Evolutionary conservation across 2,888 invertebrate species (phyloP), one percentile per base, ranked within the genome.

Genomic region (Allacma fusca): DNA sequence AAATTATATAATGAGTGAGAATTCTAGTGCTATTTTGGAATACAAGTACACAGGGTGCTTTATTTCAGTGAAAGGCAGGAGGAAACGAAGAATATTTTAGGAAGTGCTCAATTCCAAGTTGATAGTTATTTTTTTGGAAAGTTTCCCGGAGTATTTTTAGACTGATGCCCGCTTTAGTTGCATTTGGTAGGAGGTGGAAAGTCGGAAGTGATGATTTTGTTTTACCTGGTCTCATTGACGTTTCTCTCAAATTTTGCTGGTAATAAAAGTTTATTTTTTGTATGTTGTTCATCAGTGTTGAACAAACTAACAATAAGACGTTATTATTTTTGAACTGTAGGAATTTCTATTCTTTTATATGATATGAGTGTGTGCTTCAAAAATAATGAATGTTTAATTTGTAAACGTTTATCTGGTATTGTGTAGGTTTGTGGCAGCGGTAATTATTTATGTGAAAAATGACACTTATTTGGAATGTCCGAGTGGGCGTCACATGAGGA

Each of bases 401-500:
- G 34, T 7, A 34, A 7, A 7, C 9, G 34, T 34, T 34, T 4
- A 9, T 7, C 34, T 34, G n/a, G n/a, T n/a, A 7, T 50, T 70
- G 34, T 69, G 19, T 40, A 79, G 79, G 79, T 73, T 81, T 16
- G 75, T 81, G 40, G 80, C 77, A 1, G 79, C 80, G 5, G 73
- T 81, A 0, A 68, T 79, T 0, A 70, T 80, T 7, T 81, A 80
- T 68, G 23, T 80, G 0, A 77, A 75, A 59, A 81, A 81, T 43
- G 80, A 81, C 65, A 75, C 76, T 0, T 26, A 80, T 67, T 80
- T 81, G 90, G 90, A 89, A 83, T 94, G 94, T 86, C 88, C 88
- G 50, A 92, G 92, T 23, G 93, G 92, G n/a, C 89, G 91, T 74
- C 90, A 92, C 84, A 91, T 94, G 74, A 88, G 92, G 80, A 88